These are phyloP conservation scores for Notothenia rossii DNA, from an alignment of 2,113 vertebrate species.

Conservation along the genomic window DNA sequence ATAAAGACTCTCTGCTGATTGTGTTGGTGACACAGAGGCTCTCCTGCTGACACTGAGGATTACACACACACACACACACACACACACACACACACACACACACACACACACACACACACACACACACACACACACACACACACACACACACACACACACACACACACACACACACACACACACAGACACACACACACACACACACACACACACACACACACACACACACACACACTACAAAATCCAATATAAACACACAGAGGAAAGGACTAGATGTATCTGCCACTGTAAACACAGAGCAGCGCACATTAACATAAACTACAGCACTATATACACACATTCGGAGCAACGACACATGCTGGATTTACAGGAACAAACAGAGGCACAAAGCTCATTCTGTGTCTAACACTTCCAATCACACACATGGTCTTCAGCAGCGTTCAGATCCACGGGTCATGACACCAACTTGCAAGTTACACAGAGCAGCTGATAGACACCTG, in stretches of 20 bases:
- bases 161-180: conserved; percentile 32
- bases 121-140: conserved; percentile 15
- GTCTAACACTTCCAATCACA: conserved; percentile 8
- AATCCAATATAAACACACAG: conserved; percentile 31
- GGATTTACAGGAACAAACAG: conserved; percentile 39
- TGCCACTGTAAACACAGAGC: conserved; percentile 39
- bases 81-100: conserved; percentile 15
- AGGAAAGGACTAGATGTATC: conserved; percentile 16
- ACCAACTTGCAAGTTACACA: conserved; percentile 38
- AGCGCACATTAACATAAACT: conserved; percentile 28
- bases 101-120: neutral
- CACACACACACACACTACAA: conserved; percentile 5
- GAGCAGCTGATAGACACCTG: conserved; percentile 46
- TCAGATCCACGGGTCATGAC: conserved; percentile 57
- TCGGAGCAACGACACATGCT: conserved; percentile 24
- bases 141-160: neutral
- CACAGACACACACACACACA: conserved; percentile 4
- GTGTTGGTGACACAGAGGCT: conserved; percentile 63
- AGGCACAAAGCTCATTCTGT: neutral
- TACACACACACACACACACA: conserved; percentile 33
- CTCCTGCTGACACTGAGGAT: conserved; percentile 58
- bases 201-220: neutral
- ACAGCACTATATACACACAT: conserved; percentile 32
- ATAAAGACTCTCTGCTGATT: conserved; percentile 71
- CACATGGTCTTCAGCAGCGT: conserved; percentile 15